Base-by-base conservation (phyloP, 2,113 vertebrate genomes). In the Centropus bengalensis region DNA sequence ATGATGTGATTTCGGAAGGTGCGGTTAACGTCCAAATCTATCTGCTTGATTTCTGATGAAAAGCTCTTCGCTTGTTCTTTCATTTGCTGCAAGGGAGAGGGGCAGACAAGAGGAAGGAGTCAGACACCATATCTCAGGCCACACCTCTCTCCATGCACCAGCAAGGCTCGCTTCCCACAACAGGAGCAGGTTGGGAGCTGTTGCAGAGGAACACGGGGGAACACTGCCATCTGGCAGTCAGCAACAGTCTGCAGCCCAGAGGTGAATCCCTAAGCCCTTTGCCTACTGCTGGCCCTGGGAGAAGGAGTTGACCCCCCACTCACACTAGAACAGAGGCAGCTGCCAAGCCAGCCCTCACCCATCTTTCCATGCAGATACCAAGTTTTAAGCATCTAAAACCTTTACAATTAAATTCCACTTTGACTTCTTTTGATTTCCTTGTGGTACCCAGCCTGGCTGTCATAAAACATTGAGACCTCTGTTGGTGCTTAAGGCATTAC, bases 1-100 rank as follows among this genome's bases (percentile, higher is more conserved):
- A 99, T 99, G 96, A 99, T 98, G 95, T 99, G 98, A 96, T 99
- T 99, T 60, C 99, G 98, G 95, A 99, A 99, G 45, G 99, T 99
- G 86, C 99, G 98, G 97, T 99, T 99, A 69, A 99, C 98, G 3
- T 99, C 99, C 70, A 99, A 83, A 87, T 99, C 99, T 9, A 99
- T 99, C 97, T 99, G 99, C 91, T 99, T 99, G 92, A 99, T 99
- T 96, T 99, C 99, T 0, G 98, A 97, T 3, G 99, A 99, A 94
- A 97, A 98, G 69, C 71, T 96, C 49, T 98, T 98, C 10, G 99
- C 99, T 96, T 99, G 98, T 81, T 97, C 97, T 96, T 99, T 99
- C 98, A 99, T 99, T 98, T 96, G 98, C 98, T 99, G 96, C 44
- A 89, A 40, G 2, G 40, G 82, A 84, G 20, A 80, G 23, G 4